These are phyloP conservation scores for Clarias macrocephalus DNA, from an alignment of 2,113 vertebrate species.

Conservation along the genomic window DNA sequence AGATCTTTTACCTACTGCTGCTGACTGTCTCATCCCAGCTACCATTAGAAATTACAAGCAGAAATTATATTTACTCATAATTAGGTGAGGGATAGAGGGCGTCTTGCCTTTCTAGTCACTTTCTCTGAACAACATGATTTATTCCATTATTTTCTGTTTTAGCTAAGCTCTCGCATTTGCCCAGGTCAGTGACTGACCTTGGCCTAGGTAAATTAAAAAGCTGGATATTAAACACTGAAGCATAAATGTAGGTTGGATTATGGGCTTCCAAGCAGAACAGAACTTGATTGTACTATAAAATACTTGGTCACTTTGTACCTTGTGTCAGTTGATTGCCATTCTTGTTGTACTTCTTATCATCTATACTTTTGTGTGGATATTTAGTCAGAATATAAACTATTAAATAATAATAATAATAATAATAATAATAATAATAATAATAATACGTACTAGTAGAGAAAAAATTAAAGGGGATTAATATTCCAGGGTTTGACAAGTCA, in stretches of 20 bases:
- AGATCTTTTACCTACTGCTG: neutral
- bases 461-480: too few relatives aligned
- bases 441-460: neutral
- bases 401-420: neutral
- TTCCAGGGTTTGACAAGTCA: neutral
- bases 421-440: too few relatives aligned
- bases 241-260: neutral
- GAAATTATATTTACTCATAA: neutral
- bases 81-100: neutral
- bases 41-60: neutral
- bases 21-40: neutral
- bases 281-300: neutral
- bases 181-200: slow-evolving; percentile 45
- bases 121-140: slow-evolving; percentile 60
- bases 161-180: slow-evolving; percentile 27
- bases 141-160: slow-evolving; percentile 48
- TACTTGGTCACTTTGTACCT: neutral
- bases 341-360: neutral
- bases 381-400: neutral
- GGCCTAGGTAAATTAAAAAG: slow-evolving; percentile 23
- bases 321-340: neutral
- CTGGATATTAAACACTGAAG: slow-evolving; percentile 43
- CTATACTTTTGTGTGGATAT: too few relatives aligned
- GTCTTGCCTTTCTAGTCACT: slow-evolving; percentile 72
- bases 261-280: neutral